phyloP scores from a whole-genome alignment of 2,888 invertebrate species.

The Luperina testacea region DNA sequence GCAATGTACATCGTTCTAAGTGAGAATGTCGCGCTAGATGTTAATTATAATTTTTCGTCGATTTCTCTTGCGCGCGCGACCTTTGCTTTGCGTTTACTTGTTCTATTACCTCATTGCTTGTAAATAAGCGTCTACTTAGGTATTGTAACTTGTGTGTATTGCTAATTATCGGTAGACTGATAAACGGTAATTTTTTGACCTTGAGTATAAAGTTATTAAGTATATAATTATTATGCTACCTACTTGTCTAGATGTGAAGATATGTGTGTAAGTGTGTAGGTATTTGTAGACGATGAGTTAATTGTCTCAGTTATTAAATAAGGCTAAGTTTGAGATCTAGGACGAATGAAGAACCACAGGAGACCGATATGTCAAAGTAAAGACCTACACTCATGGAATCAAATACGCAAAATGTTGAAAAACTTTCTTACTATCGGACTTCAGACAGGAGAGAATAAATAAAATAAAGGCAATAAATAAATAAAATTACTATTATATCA shows the following conservation, averaged over 20 bases:
- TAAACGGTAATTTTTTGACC: conserved; percentile 39
- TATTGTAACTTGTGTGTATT: conserved; percentile 47
- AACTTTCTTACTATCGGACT: neutral
- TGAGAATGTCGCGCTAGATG: conserved; percentile 24
- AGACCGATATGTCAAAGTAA: neutral
- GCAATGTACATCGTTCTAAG: conserved; percentile 40
- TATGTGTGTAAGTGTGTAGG: neutral
- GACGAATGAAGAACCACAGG: neutral
- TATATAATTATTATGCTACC: neutral
- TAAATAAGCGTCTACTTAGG: conserved; percentile 44
- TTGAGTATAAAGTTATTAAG: conserved; percentile 24
- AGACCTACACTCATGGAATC: neutral
- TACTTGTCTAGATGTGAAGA: neutral
- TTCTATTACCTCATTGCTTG: conserved; percentile 61
- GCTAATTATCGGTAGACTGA: conserved; percentile 35
- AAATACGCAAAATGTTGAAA: neutral
- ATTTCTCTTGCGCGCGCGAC: conserved; percentile 65
- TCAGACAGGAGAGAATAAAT: neutral
- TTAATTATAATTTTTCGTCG: conserved; percentile 61
- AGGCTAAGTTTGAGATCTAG: neutral
- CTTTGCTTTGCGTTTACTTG: conserved; percentile 61
- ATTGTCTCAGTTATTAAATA: neutral
- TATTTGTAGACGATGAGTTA: neutral
- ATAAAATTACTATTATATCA: conserved; percentile 1
- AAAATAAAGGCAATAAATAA: neutral